A percentile compares a stretch with the other conserved stretches of the same genome.
phyloP scores from a whole-genome alignment of 2,797 vertebrate species.

The Notoglanidium macrostoma region DNA sequence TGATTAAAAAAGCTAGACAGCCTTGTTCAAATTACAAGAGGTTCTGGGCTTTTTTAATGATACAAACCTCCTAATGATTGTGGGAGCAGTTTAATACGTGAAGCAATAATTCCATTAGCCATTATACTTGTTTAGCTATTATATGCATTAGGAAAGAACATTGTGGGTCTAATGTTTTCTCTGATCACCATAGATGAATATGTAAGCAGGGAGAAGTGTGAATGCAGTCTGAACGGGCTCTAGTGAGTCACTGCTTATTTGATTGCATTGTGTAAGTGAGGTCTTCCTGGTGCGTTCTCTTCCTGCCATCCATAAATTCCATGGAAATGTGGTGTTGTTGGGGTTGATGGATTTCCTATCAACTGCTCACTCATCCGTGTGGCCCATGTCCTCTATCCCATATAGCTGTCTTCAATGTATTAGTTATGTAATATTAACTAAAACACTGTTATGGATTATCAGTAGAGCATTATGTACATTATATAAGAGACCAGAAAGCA shows the following conservation, averaged over 20 bases:
- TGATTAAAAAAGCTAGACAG: slow-evolving; percentile 5
- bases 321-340: slow-evolving; percentile 22
- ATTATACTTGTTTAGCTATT: slow-evolving; percentile 1
- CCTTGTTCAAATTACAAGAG: slow-evolving; percentile 1
- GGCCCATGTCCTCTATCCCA: slow-evolving; percentile 12
- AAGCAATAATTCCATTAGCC: not conserved
- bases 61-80: not conserved
- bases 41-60: not conserved
- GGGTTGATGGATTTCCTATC: slow-evolving; percentile 42
- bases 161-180: not conserved
- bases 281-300: slow-evolving; percentile 32
- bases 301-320: slow-evolving; percentile 19
- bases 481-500: not conserved
- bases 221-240: slow-evolving; percentile 21
- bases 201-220: slow-evolving; percentile 23
- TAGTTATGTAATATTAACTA: slow-evolving; percentile 50
- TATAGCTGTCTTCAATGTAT: slow-evolving; percentile 17
- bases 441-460: slow-evolving; percentile 35
- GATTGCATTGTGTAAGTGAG: slow-evolving; percentile 25
- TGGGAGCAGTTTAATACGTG: not conserved
- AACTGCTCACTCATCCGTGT: slow-evolving; percentile 30
- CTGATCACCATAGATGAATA: slow-evolving; percentile 25
- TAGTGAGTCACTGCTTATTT: slow-evolving; percentile 40
- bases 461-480: not conserved
- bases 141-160: slow-evolving; percentile 21